Conservation (phyloP, 2,888 invertebrate species). For the Gortyna flavago region DNA sequence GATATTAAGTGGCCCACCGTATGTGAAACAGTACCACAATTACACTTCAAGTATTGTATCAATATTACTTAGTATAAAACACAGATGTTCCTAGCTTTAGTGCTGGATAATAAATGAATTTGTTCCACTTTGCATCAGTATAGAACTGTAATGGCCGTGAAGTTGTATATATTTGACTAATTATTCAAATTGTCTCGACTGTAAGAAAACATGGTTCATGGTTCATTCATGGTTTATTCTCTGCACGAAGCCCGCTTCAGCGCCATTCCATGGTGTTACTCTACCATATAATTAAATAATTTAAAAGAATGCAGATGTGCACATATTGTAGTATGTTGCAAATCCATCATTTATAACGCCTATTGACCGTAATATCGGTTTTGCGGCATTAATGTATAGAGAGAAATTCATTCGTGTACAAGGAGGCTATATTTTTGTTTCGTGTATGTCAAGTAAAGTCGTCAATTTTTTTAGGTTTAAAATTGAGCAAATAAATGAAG, state of each 20-base stretch:
- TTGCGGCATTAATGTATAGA: slow-evolving; percentile 39
- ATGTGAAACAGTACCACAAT: not conserved
- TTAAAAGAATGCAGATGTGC: slow-evolving; percentile 24
- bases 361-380: slow-evolving; percentile 53
- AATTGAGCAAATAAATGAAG: no score
- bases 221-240: not conserved
- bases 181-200: not conserved
- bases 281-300: slow-evolving; percentile 18
- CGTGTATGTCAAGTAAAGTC: not conserved
- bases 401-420: slow-evolving; percentile 11
- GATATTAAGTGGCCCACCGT: not conserved
- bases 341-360: slow-evolving; percentile 47
- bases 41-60: slow-evolving; percentile 2
- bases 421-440: not conserved
- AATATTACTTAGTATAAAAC: slow-evolving; percentile 13
- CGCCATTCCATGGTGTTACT: not conserved
- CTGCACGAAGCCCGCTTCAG: not conserved
- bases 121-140: slow-evolving; percentile 10
- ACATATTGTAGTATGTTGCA: not conserved
- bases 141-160: not conserved
- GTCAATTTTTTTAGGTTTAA: not conserved
- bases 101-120: slow-evolving; percentile 12
- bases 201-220: not conserved
- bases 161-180: slow-evolving; percentile 10
- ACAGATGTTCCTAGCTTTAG: slow-evolving; percentile 10